phyloP scores from a whole-genome alignment of 2,888 invertebrate species.

The Zaprionus bogoriensis region DNA sequence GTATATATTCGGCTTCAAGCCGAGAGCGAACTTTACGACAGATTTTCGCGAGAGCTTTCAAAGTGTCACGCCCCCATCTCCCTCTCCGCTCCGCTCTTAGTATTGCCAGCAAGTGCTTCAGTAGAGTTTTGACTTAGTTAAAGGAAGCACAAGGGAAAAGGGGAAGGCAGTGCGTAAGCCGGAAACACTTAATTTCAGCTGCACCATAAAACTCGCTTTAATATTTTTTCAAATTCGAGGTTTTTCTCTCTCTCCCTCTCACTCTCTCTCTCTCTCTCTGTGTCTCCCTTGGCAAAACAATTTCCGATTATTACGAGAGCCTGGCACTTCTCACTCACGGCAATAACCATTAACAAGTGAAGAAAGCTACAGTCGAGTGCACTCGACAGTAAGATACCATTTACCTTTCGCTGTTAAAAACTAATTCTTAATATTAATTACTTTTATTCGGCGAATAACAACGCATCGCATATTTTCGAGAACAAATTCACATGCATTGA shows the following conservation, averaged over 20 bases:
- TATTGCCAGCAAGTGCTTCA: neutral
- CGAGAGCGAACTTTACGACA: conserved; percentile 21
- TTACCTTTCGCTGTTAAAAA: no score
- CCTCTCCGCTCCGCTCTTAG: neutral
- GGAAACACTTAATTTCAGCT: conserved; percentile 42
- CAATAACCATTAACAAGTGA: conserved; percentile 75
- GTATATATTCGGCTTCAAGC: neutral
- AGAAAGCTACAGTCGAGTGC: no score
- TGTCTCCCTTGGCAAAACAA: conserved; percentile 55
- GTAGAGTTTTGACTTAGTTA: neutral
- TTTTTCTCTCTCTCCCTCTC: neutral
- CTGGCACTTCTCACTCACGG: conserved; percentile 56
- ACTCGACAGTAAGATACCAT: no score
- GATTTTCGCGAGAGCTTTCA: conserved; percentile 16
- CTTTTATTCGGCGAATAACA: no score
- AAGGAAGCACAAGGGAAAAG: neutral
- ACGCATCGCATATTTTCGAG: no score
- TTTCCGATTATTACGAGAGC: conserved; percentile 64
- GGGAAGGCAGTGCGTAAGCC: neutral
- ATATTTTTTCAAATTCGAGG: conserved; percentile 5
- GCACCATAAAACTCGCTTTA: conserved; percentile 35
- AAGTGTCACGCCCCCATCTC: neutral
- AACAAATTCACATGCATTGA: no score
- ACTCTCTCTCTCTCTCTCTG: neutral
- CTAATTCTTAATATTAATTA: no score